Base-by-base conservation (phyloP, 2,888 invertebrate species). In the Alloplasta piceator region DNA sequence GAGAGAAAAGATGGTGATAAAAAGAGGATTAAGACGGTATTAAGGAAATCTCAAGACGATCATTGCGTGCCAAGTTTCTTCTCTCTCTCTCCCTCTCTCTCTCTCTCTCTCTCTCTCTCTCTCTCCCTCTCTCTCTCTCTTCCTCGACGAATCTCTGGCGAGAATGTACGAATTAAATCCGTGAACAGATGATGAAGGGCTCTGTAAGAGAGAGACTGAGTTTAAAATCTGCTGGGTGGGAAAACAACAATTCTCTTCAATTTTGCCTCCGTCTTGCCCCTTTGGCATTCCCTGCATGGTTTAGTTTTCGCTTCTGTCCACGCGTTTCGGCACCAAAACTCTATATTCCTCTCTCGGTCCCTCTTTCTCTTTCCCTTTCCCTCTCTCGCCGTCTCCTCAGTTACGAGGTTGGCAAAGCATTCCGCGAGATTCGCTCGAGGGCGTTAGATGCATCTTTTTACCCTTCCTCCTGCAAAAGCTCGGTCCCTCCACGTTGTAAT, bases 391-490 rank as follows among this genome's bases (percentile, higher is more conserved):
- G 46, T 14, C 64, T 48, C 79, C 84, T 73, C 52, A 84, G 26
- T 77, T 52, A 81, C 70, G 84, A 84, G 86, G 84, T 84, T 83
- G 84, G 86, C 87, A 88, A 88, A 90, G 90, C 89, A 89, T 90
- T 90, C 89, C 89, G 83, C 82, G 78, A 81, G 86, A 84, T 86
- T 63, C 67, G 67, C 73, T 79, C 80, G 72, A 64, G 73, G 74
- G 78, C 81, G 72, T 68, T 75, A 82, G 81, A 78, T 72, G 76
- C 81, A 81, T 79, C 81, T 81, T 82, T 73, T 26, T 71, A 66
- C 63, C 64, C 50, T 43, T 63, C 67, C 75, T 26, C 12, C 76
- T 56, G 48, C 50, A 48, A 26, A 26, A 26, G 72, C 56, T 75
- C 58, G 72, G 66, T 78, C 66, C 58, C 73, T 80, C 75, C 71